These are phyloP conservation scores for Meta bourneti DNA, from an alignment of 2,888 invertebrate species.

Conservation along the genomic window DNA sequence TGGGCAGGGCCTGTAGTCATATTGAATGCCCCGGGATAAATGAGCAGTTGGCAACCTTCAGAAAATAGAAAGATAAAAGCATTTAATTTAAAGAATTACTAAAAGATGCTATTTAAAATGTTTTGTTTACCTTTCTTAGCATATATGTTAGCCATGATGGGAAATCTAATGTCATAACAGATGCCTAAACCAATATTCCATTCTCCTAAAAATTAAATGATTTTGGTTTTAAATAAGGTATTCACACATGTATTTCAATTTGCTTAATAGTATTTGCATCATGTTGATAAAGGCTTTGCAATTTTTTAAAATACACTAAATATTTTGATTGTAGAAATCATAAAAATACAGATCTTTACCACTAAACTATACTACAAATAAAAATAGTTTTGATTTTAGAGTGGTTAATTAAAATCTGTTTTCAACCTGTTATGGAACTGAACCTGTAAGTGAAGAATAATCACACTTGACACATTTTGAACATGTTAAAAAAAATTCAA, in stretches of 20 bases:
- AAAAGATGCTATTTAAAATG: neutral
- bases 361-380: no score
- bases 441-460: no score
- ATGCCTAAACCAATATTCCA: constrained; percentile 93
- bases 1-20: constrained; percentile 97
- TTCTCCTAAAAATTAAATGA: constrained; percentile 81
- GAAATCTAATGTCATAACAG: constrained; percentile 96
- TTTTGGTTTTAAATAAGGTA: neutral
- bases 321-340: neutral
- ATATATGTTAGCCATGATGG: constrained; percentile 88
- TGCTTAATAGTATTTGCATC: neutral
- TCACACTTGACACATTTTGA: no score
- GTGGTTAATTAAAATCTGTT: no score
- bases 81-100: neutral
- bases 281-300: neutral
- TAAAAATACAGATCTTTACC: no score
- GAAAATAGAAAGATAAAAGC: constrained; percentile 45
- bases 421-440: no score
- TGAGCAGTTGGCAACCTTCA: constrained; percentile 89
- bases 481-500: no score
- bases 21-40: constrained; percentile 97
- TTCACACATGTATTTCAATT: neutral
- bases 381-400: no score
- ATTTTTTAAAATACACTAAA: neutral
- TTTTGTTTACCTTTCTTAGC: constrained; percentile 82